Percentiles rank a stretch among this genome's conserved stretches.
These are phyloP conservation scores for Corythaeola cristata DNA, from an alignment of 2,113 vertebrate species.

Conservation along the genomic window DNA sequence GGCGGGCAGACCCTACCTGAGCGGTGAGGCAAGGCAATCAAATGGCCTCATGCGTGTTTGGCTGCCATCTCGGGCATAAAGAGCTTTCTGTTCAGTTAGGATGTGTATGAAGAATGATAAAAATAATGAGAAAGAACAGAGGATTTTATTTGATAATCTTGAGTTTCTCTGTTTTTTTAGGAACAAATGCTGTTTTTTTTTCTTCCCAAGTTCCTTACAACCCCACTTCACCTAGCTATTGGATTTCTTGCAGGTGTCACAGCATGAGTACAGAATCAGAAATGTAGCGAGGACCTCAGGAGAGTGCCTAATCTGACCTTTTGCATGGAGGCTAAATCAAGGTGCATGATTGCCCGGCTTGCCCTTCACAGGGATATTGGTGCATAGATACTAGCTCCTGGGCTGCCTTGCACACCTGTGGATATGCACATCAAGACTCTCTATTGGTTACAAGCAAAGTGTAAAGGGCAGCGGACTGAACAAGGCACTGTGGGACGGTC, in stretches of 20 bases:
- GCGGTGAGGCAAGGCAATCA: fast-evolving
- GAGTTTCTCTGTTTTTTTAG: not conserved
- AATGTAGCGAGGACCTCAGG: not conserved
- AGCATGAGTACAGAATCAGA: not conserved
- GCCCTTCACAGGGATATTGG: not conserved
- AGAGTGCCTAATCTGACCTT: constrained; percentile 39
- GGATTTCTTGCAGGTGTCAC: not conserved
- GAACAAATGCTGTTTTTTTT: not conserved
- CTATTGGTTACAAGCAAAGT: not conserved
- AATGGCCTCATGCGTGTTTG: not conserved
- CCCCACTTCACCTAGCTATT: not conserved
- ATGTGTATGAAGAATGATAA: not conserved
- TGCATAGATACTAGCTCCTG: not conserved
- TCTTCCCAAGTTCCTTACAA: not conserved
- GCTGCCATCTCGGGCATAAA: not conserved
- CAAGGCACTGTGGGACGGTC: not conserved
- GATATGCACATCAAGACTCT: not conserved
- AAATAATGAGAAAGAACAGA: not conserved
- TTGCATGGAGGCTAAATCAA: constrained; percentile 7
- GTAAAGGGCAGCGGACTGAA: not conserved
- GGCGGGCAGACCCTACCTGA: not conserved
- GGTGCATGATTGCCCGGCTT: not conserved
- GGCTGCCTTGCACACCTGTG: not conserved
- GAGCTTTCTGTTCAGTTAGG: not conserved
- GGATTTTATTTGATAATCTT: not conserved